Evolutionary conservation across 2,113 vertebrate species (phyloP), one percentile per base, ranked within the genome.

Genomic region (Physeter macrocephalus): DNA sequence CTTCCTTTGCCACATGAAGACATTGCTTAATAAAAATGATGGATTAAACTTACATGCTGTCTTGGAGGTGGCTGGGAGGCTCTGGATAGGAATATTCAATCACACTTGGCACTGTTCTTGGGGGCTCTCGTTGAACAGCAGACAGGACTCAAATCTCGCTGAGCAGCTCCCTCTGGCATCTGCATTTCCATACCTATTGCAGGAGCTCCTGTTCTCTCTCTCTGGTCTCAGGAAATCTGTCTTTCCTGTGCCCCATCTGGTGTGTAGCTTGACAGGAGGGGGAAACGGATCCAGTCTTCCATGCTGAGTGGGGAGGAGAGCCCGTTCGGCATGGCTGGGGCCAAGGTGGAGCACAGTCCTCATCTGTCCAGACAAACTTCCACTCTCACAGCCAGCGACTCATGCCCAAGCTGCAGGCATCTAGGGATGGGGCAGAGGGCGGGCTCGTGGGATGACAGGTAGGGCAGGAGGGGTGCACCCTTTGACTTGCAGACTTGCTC

Each of bases 181-280:
- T 13, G 4, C 9, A 0, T 41, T 34, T 23, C 54, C 23, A 34
- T 2, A 31, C 10, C 5, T 17, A 3, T 29, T n/a, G 8, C 49
- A 5, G 1, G 4, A 64, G 36, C 21, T 77, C 36, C 12, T 1
- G 21, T 52, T 12, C 12, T 39, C 23, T 43, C 57, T 4, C 69
- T 31, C 57, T 36, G 31, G 34, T 72, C 57, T 77, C 25, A 3
- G 39, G 39, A 36, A 18, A 0, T 13, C 29, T 25, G 25, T 41
- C 36, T 46, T 36, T n/a, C 61, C 5, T 64, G 46, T 72, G 46
- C 23, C 29, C 67, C 12, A 20, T 29, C 72, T 39, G 54, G 43
- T 25, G 18, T 15, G 2, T 5, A 23, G 46, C 46, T 64, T 43
- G 36, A 5, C 7, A 67, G 43, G n/a, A 31, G 43, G 2, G 1